These are phyloP conservation scores for Thunnus albacares DNA, from an alignment of 2,797 vertebrate genomes.

Conservation along the genomic window DNA sequence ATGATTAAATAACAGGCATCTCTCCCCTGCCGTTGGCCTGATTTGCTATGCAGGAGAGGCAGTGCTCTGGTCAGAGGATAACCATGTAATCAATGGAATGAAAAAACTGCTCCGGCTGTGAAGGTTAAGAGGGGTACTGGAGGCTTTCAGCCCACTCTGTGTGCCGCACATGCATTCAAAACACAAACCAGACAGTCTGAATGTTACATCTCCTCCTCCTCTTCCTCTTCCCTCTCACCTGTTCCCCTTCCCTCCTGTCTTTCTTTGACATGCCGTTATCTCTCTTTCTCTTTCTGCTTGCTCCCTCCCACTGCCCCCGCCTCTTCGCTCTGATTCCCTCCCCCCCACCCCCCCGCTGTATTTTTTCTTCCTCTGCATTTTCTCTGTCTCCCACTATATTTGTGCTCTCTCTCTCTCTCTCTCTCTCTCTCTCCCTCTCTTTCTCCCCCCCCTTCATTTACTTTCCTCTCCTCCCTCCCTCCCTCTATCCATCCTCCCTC, in stretches of 20 bases:
- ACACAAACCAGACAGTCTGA: constrained; percentile 67
- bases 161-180: constrained; percentile 63
- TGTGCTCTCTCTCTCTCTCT: constrained; percentile 43
- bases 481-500: constrained; percentile 43
- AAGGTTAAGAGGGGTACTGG: constrained; percentile 82
- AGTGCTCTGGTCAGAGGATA: constrained; percentile 81
- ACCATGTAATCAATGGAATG: constrained; percentile 85
- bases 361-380: constrained; percentile 60
- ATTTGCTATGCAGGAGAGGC: constrained; percentile 80
- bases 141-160: constrained; percentile 69
- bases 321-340: constrained; percentile 64
- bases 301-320: constrained; percentile 57
- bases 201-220: constrained; percentile 59
- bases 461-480: constrained; percentile 50
- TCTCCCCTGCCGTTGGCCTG: constrained; percentile 72
- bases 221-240: constrained; percentile 64
- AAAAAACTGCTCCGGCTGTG: constrained; percentile 80
- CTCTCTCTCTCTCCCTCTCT: constrained; percentile 26
- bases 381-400: constrained; percentile 60
- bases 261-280: constrained; percentile 70
- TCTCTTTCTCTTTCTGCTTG: constrained; percentile 54
- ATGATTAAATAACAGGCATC: constrained; percentile 78
- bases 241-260: constrained; percentile 59
- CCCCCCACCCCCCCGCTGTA: not conserved
- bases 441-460: constrained; percentile 47